Evolutionary conservation across 2,888 invertebrate genomes (phyloP).

Genomic region (Agonopterix subpropinquella): DNA sequence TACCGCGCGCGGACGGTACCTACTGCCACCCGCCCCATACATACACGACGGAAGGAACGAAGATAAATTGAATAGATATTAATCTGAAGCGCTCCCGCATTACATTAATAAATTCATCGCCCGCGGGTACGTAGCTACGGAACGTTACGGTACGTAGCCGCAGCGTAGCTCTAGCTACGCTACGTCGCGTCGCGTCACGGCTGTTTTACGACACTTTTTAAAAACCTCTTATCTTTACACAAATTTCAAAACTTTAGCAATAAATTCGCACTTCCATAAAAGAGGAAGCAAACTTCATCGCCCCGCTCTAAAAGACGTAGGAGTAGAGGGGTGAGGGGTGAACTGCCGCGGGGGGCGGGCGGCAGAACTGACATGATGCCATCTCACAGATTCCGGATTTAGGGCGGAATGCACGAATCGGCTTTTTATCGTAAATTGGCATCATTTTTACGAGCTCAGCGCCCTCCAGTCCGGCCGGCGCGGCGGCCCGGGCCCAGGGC

Average conservation of each 20-base stretch:
- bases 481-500: neutral
- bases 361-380: conserved; percentile 24
- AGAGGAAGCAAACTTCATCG: conserved; percentile 9
- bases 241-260: conserved; percentile 27
- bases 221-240: conserved; percentile 31
- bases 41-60: too few species aligned
- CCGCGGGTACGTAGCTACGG: too few species aligned
- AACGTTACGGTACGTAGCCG: too few species aligned
- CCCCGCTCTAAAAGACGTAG: conserved; percentile 6
- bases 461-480: neutral
- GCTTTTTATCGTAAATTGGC: conserved; percentile 41
- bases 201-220: conserved; percentile 29
- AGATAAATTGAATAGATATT: too few species aligned
- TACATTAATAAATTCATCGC: too few species aligned
- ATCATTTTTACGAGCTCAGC: conserved; percentile 28
- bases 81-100: too few species aligned
- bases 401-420: neutral
- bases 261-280: conserved; percentile 35
- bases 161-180: too few species aligned
- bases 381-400: conserved; percentile 14
- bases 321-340: conserved; percentile 1
- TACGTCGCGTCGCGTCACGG: neutral
- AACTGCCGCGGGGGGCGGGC: conserved; percentile 5
- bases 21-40: too few species aligned
- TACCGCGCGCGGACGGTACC: too few species aligned